phyloP scores from a whole-genome alignment of 2,113 vertebrate genomes.

The Phrynocephalus versicolor region DNA sequence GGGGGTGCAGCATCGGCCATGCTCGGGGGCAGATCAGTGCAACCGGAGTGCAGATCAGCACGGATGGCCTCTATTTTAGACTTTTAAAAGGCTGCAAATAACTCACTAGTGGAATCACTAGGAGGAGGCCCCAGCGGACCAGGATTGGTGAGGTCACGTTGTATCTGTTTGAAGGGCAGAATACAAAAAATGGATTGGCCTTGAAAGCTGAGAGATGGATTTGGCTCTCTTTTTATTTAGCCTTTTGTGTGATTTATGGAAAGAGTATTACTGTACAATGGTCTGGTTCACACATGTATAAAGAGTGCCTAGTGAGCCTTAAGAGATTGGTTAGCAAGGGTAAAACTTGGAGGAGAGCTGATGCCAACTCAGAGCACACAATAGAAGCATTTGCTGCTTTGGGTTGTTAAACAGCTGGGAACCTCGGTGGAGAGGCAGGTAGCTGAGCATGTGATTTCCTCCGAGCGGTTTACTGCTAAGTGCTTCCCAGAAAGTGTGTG shows the following conservation, averaged over 20 bases:
- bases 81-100: too few species aligned
- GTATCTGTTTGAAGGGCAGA: too few species aligned
- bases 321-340: background rate
- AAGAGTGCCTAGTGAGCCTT: background rate
- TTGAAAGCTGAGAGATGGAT: too few species aligned
- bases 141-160: too few species aligned
- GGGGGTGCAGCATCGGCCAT: too few species aligned
- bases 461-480: rapidly evolving
- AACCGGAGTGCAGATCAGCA: too few species aligned
- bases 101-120: too few species aligned
- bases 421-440: background rate
- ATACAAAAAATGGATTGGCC: too few species aligned
- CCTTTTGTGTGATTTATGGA: background rate
- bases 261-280: background rate
- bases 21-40: too few species aligned
- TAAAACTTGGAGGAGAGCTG: background rate
- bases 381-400: background rate
- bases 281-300: background rate
- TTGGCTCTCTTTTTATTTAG: too few species aligned
- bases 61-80: too few species aligned
- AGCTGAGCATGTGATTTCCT: background rate
- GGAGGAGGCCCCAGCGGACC: too few species aligned
- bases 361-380: background rate
- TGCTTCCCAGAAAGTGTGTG: background rate
- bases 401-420: background rate